These are phyloP conservation scores for Actinia equina DNA, from an alignment of 64 coral and sea anemone genomes.

Conservation along the genomic window DNA sequence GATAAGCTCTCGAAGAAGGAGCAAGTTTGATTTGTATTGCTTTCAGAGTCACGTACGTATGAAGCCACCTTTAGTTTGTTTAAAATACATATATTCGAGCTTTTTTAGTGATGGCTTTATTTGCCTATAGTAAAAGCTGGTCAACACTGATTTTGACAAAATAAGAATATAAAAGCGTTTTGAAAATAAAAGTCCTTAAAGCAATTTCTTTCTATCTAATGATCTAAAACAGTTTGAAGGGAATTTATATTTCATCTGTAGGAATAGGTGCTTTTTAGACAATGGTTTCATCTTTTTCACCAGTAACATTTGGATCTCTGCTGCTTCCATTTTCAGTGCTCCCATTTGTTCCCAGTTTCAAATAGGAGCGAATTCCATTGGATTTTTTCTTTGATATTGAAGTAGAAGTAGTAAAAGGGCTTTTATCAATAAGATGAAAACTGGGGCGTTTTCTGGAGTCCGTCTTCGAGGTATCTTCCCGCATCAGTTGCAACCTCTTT, in stretches of 20 bases:
- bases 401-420: background rate
- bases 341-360: background rate
- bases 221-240: background rate
- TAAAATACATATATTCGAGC: background rate
- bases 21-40: background rate
- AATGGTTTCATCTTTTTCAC: background rate
- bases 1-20: background rate
- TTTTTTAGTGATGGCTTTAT: background rate
- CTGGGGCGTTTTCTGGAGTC: slow-evolving; percentile 21
- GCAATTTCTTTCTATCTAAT: background rate
- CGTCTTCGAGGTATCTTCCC: background rate
- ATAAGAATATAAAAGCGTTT: background rate
- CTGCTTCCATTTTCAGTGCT: background rate
- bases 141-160: background rate
- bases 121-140: background rate
- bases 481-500: background rate
- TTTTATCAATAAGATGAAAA: background rate
- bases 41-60: background rate
- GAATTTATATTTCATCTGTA: background rate
- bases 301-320: background rate
- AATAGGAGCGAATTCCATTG: background rate
- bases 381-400: background rate
- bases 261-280: background rate
- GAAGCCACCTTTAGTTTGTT: too few relatives aligned
- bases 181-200: background rate